Percentiles rank a stretch among this genome's conserved stretches.
These are phyloP conservation scores for Psix sp. DNA, from an alignment of 1,140 invertebrate genomes.

Conservation along the genomic window DNA sequence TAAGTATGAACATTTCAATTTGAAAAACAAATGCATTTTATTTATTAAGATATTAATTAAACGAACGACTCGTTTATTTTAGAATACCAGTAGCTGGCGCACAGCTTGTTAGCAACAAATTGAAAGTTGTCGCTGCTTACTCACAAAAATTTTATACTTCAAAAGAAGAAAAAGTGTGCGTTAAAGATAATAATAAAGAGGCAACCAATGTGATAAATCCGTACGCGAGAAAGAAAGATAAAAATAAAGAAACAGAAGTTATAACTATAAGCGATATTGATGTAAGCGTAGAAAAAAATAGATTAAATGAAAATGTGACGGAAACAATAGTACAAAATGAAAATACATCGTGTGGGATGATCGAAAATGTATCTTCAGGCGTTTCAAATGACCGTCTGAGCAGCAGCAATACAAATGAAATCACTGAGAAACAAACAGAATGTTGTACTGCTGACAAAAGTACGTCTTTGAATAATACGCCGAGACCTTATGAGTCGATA, in stretches of 20 bases:
- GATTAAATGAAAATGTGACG: not conserved
- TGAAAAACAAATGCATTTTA: not conserved
- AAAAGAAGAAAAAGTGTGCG: slow-evolving; percentile 44
- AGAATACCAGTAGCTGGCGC: slow-evolving; percentile 70
- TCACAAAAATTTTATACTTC: slow-evolving; percentile 64
- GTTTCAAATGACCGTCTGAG: not conserved
- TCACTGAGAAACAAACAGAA: too few relatives aligned
- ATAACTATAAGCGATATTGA: slow-evolving; percentile 15
- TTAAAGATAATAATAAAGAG: slow-evolving; percentile 2
- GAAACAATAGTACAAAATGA: slow-evolving; percentile 16
- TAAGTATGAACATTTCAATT: slow-evolving; percentile 63
- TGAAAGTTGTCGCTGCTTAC: slow-evolving; percentile 70
- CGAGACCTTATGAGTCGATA: slow-evolving; percentile 69
- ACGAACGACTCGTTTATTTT: slow-evolving; percentile 24
- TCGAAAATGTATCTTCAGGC: too few relatives aligned
- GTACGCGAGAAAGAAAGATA: slow-evolving; percentile 6
- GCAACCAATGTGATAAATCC: slow-evolving; percentile 40
- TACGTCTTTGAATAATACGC: not conserved
- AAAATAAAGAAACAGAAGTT: slow-evolving; percentile 1
- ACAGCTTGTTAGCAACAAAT: slow-evolving; percentile 65
- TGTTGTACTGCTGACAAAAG: not conserved
- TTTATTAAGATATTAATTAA: slow-evolving; percentile 1
- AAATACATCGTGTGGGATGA: not conserved
- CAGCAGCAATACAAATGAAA: not conserved
- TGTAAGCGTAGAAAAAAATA: not conserved